A percentile compares a stretch with the other conserved stretches of the same genome.
These are phyloP conservation scores for Acronicta alni DNA, from an alignment of 2,888 invertebrate genomes.

Conservation along the genomic window DNA sequence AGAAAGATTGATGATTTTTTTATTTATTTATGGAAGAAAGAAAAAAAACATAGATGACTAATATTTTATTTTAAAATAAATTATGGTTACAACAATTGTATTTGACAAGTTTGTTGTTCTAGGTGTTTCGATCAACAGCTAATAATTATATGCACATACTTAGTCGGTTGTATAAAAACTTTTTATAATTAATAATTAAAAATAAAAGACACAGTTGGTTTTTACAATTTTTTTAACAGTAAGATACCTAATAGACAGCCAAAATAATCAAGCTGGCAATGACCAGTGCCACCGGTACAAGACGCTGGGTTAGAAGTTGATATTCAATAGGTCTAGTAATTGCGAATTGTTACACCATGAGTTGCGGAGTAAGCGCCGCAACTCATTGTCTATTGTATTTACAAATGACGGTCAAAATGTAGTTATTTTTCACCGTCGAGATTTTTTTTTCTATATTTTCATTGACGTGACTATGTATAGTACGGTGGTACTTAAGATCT, in stretches of 20 bases:
- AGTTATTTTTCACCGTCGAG: no score
- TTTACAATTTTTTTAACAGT: slow-evolving; percentile 16
- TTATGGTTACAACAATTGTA: slow-evolving; percentile 53
- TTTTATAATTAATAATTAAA: slow-evolving; percentile 30
- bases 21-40: not conserved
- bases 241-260: not conserved
- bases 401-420: no score
- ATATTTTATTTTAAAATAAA: slow-evolving; percentile 54
- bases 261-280: not conserved
- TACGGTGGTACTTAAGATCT: no score
- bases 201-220: slow-evolving; percentile 50
- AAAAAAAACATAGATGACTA: slow-evolving; percentile 38
- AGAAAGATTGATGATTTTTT: no score
- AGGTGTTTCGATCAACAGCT: slow-evolving; percentile 45
- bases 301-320: no score
- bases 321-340: no score
- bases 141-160: slow-evolving; percentile 36
- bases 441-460: no score
- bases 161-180: slow-evolving; percentile 44
- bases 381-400: no score
- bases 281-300: not conserved
- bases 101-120: slow-evolving; percentile 53
- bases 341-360: not conserved
- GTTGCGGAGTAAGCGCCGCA: no score
- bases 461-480: no score